Base-by-base conservation (phyloP, 2,113 vertebrate species). In the Anarhynchus alexandrinus region DNA sequence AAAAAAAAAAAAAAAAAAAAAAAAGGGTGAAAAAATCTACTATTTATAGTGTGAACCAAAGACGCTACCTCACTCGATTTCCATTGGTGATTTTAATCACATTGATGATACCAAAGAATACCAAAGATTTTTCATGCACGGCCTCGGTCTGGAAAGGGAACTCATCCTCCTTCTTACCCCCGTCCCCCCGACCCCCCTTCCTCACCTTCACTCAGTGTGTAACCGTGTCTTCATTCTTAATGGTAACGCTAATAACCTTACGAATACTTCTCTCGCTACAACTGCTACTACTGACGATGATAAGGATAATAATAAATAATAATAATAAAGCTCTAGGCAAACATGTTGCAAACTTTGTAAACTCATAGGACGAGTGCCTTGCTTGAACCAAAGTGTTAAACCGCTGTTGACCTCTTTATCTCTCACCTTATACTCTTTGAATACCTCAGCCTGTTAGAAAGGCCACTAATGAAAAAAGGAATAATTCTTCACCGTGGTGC, bases 381-480 rank as follows among this genome's bases (percentile, higher is more conserved):
- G 99, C 99, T 99, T 99, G 98, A 99, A 99, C 99, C 99, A 99
- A 99, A 99, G 99, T 99, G 99, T 99, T 99, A 99, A 99, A 99
- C 99, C 99, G 98, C 99, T 99, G 98, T 99, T 99, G 99, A 99
- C 99, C 99, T 99, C 99, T 98, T 97, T 97, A 96, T 97, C 96
- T 98, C 97, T 99, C 98, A 99, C 99, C 98, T 98, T 99, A 98
- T 99, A 99, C 99, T 99, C 98, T 99, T 99, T 98, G 99, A 99
- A 99, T 99, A 99, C 99, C 99, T 99, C 99, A 99, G 99, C 99
- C 99, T 99, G 98, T 98, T 99, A 98, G 98, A 99, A 99, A 98
- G 99, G 99, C 99, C 99, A 99, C 98, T 98, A 98, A 99, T 98
- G 98, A 98, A 99, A 98, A 98, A 99, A 98, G 97, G 98, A 99